phyloP scores from a whole-genome alignment of 1,140 invertebrate species.

The Oryctes rhinoceros region DNA sequence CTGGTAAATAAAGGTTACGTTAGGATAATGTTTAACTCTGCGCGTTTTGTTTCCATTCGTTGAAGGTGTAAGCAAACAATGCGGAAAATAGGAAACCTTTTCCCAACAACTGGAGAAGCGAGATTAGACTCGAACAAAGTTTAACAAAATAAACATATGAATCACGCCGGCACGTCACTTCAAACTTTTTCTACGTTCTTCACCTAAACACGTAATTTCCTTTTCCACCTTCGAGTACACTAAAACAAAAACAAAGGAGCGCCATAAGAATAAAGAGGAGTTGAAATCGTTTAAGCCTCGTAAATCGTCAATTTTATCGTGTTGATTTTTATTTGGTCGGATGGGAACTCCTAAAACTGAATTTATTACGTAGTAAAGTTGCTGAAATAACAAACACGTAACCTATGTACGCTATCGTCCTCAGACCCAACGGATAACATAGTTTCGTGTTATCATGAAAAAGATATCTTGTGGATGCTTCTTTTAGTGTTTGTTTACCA shows the following conservation, averaged over 20 bases:
- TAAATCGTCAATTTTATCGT: conserved; percentile 34
- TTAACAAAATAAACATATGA: too few species aligned
- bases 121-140: too few species aligned
- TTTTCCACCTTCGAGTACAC: too few species aligned
- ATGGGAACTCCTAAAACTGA: conserved; percentile 26
- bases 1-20: too few species aligned
- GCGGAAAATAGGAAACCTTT: too few species aligned
- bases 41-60: too few species aligned
- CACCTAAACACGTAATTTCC: too few species aligned
- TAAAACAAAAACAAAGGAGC: not conserved
- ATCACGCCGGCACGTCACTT: too few species aligned
- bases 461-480: not conserved
- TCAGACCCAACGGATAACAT: not conserved
- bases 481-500: not conserved
- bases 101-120: too few species aligned
- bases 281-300: conserved; percentile 7
- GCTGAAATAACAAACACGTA: conserved; percentile 27
- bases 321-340: conserved; percentile 30
- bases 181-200: too few species aligned
- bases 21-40: too few species aligned
- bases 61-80: too few species aligned
- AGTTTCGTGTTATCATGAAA: not conserved
- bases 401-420: not conserved
- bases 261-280: not conserved
- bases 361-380: conserved; percentile 28